These are phyloP conservation scores for Pterocles gutturalis DNA, from an alignment of 2,113 vertebrate genomes.

Conservation along the genomic window DNA sequence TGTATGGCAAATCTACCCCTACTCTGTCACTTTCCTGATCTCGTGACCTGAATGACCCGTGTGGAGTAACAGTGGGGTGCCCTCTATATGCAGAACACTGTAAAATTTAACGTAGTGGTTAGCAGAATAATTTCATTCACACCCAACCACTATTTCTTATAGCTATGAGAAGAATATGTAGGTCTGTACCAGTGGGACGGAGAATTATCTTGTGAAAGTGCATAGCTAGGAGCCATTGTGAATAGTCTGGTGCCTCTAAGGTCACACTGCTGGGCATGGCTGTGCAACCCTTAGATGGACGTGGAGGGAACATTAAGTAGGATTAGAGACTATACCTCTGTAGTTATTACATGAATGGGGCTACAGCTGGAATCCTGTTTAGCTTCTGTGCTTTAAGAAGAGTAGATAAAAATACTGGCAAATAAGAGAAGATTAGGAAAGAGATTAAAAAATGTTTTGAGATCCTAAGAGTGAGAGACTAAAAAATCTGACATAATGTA, in stretches of 20 bases:
- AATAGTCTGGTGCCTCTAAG: background rate
- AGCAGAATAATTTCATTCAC: background rate
- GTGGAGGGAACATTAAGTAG: background rate
- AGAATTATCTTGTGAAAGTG: background rate
- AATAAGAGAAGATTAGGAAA: background rate
- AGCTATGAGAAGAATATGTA: background rate
- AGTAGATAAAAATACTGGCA: background rate
- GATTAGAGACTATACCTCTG: background rate
- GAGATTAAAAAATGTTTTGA: background rate
- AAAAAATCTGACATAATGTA: background rate
- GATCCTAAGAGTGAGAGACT: background rate
- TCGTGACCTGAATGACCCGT: background rate
- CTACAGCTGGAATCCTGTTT: background rate
- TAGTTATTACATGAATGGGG: background rate
- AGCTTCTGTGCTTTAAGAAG: background rate
- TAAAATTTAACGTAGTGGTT: background rate
- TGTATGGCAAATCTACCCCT: background rate
- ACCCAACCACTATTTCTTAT: background rate
- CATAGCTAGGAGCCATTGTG: background rate
- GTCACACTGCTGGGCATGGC: background rate
- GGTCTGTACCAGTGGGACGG: background rate
- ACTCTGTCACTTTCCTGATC: background rate
- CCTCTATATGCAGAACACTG: accelerated
- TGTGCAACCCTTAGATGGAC: background rate
- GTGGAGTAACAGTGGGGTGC: background rate